These are phyloP conservation scores for Maconellicoccus hirsutus DNA, from an alignment of 1,140 invertebrate genomes.

Conservation along the genomic window DNA sequence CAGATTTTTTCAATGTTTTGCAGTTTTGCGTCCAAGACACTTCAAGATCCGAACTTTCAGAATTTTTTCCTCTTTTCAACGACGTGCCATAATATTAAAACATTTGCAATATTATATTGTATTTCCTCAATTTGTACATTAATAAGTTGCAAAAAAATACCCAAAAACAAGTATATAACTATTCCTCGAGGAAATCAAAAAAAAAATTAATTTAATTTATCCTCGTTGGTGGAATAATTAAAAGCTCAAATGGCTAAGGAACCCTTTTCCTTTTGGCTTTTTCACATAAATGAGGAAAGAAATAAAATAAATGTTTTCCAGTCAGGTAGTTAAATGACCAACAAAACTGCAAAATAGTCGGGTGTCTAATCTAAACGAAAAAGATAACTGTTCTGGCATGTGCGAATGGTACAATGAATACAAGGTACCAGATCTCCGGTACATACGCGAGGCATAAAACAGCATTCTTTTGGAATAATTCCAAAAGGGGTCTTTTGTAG, in stretches of 20 bases:
- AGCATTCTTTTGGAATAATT: background rate
- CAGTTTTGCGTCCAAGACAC: too few relatives aligned
- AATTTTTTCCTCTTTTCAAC: too few relatives aligned
- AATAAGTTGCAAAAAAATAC: too few relatives aligned
- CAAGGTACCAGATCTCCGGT: background rate
- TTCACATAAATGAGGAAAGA: background rate
- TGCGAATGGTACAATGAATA: background rate
- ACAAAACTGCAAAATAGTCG: background rate
- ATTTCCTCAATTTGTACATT: too few relatives aligned
- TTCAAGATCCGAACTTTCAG: too few relatives aligned
- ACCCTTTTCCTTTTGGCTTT: background rate
- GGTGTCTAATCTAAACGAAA: slow-evolving; percentile 8
- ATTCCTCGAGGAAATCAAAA: too few relatives aligned
- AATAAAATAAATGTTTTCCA: slow-evolving; percentile 10
- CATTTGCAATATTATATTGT: too few relatives aligned
- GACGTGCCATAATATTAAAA: too few relatives aligned
- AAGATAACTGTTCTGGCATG: background rate
- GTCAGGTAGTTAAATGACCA: slow-evolving; percentile 7
- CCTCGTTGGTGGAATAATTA: background rate
- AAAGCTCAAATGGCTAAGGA: background rate
- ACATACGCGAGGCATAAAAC: background rate
- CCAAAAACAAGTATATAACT: too few relatives aligned
- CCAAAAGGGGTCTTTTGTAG: background rate
- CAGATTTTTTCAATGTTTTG: too few relatives aligned
- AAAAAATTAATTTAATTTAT: background rate